Conservation (phyloP, 2,797 vertebrate genomes). For the Sebastes wilsoni region DNA sequence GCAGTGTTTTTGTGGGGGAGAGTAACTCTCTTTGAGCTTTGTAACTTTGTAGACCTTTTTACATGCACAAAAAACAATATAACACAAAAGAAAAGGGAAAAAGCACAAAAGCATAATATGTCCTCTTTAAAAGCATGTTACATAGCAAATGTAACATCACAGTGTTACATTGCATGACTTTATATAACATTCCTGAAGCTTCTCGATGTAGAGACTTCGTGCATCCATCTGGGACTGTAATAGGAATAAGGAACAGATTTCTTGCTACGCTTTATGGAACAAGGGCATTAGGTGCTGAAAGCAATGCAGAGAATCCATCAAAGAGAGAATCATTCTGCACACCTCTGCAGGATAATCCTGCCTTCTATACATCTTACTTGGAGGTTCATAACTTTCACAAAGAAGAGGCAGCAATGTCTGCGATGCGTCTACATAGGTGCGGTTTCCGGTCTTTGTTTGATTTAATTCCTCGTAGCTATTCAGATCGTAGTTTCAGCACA, state of each 20-base stretch:
- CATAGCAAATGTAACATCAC: not conserved
- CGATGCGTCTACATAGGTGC: too few relatives aligned
- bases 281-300: not conserved
- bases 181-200: not conserved
- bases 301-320: not conserved
- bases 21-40: too few relatives aligned
- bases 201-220: not conserved
- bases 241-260: not conserved
- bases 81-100: too few relatives aligned
- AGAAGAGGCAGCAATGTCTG: not conserved
- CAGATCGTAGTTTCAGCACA: not conserved
- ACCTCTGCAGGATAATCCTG: not conserved
- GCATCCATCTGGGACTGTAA: not conserved
- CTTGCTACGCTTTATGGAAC: not conserved
- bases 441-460: not conserved
- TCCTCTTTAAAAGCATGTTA: not conserved
- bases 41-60: too few relatives aligned
- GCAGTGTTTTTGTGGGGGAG: too few relatives aligned
- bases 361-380: not conserved
- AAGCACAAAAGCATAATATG: too few relatives aligned
- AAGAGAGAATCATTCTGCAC: not conserved
- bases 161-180: not conserved
- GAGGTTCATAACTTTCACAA: not conserved
- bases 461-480: not conserved
- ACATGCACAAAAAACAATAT: too few relatives aligned